phyloP scores from a whole-genome alignment of 1,140 invertebrate species.

The Drosophila pectinifera region DNA sequence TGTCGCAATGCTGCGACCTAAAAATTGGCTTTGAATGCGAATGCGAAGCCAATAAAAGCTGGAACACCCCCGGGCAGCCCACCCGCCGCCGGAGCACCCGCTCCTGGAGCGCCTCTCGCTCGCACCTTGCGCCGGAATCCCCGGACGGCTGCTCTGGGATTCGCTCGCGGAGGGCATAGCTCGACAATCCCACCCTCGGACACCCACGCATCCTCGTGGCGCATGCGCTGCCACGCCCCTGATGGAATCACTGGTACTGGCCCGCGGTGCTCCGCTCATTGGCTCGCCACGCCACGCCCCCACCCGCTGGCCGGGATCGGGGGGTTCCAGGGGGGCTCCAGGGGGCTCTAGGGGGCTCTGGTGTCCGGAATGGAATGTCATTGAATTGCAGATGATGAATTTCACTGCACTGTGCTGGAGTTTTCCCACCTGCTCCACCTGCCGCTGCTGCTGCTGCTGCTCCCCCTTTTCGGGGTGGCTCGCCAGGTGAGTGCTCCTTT shows the following conservation, averaged over 20 bases:
- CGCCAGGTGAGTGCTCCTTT: constrained; percentile 25
- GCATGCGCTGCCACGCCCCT: constrained; percentile 78
- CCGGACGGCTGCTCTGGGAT: constrained; percentile 48
- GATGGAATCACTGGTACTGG: constrained; percentile 21
- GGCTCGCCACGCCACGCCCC: constrained; percentile 61
- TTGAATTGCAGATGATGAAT: constrained; percentile 82
- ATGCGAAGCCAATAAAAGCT: constrained; percentile 72
- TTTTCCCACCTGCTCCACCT: constrained; percentile 35
- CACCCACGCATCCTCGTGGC: constrained; percentile 45
- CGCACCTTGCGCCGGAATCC: constrained; percentile 75
- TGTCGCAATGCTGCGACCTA: constrained; percentile 68
- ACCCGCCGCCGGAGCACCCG: constrained; percentile 17
- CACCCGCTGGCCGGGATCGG: neutral
- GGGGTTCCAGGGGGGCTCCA: no score
- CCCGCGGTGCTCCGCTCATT: constrained; percentile 68
- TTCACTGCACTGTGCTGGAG: constrained; percentile 78
- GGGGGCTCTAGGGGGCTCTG: neutral
- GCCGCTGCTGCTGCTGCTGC: neutral
- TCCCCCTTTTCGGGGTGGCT: neutral
- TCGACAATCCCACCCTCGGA: constrained; percentile 55
- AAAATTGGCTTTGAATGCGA: constrained; percentile 74
- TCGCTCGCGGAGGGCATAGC: constrained; percentile 57
- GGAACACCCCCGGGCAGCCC: constrained; percentile 28
- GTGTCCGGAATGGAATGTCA: constrained; percentile 69
- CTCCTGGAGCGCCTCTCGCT: constrained; percentile 48